Evolutionary conservation across 2,888 invertebrate species (phyloP).

Genomic region (Pterostichus madidus): DNA sequence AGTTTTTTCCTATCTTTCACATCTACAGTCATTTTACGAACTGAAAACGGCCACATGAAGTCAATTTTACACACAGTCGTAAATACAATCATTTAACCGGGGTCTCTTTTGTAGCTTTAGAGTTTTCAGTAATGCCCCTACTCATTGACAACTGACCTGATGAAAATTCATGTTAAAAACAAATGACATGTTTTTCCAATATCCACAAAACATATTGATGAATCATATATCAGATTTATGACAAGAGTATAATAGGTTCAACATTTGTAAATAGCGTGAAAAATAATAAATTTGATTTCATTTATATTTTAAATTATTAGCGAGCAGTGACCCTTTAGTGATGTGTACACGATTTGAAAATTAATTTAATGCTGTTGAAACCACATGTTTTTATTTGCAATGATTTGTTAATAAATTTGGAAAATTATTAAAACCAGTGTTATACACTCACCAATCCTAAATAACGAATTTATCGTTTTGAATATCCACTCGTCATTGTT

Average conservation of each 20-base stretch:
- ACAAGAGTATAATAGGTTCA: not conserved
- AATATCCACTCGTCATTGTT: not conserved
- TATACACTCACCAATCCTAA: not conserved
- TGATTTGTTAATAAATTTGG: not conserved
- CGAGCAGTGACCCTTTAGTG: not conserved
- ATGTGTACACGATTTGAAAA: not conserved
- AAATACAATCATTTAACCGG: too few species aligned
- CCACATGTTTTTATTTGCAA: constrained; percentile 8
- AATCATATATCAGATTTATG: too few species aligned
- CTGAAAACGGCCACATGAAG: too few species aligned
- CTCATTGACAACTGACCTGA: too few species aligned
- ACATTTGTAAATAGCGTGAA: not conserved
- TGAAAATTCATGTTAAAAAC: too few species aligned
- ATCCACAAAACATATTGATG: too few species aligned
- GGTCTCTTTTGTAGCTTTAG: too few species aligned
- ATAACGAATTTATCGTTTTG: not conserved
- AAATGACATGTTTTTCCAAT: too few species aligned
- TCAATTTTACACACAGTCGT: too few species aligned
- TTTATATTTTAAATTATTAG: not conserved
- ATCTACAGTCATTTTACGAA: too few species aligned
- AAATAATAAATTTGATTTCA: constrained; percentile 7
- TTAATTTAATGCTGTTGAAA: constrained; percentile 7
- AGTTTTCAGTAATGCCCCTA: too few species aligned
- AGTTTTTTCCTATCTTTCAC: too few species aligned
- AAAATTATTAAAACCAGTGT: not conserved